Percentiles rank a stretch among this genome's conserved stretches.
Conservation (phyloP, 2,113 vertebrate species). For the Echinops telfairi region DNA sequence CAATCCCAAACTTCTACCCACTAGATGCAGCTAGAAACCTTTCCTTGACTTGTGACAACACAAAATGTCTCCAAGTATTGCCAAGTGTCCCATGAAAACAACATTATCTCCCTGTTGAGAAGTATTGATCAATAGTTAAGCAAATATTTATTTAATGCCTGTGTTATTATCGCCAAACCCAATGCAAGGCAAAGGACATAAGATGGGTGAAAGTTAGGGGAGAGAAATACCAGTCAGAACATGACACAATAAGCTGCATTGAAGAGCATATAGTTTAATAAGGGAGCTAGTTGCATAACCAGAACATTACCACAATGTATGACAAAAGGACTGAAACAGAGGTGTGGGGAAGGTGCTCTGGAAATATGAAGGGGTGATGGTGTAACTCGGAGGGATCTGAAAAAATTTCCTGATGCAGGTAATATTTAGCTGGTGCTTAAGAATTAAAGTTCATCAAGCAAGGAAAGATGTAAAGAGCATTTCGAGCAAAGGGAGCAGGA, state of each 20-base stretch:
- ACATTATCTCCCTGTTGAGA: background rate
- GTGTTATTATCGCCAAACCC: background rate
- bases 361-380: background rate
- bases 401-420: background rate
- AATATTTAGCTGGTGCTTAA: background rate
- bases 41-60: background rate
- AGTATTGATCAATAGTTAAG: background rate
- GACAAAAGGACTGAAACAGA: background rate
- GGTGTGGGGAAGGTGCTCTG: background rate
- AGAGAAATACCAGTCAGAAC: background rate
- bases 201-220: background rate
- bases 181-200: background rate
- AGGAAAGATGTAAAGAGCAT: constrained; percentile 16
- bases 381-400: background rate
- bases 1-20: background rate
- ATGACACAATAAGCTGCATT: background rate
- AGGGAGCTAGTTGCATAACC: background rate
- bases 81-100: background rate
- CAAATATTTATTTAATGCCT: background rate
- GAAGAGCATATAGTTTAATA: background rate
- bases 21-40: background rate
- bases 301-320: background rate
- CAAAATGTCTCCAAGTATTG: constrained; percentile 11
- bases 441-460: background rate
- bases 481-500: background rate